Conservation (phyloP, 1,140 invertebrate species). For the Sesamia nonagrioides region DNA sequence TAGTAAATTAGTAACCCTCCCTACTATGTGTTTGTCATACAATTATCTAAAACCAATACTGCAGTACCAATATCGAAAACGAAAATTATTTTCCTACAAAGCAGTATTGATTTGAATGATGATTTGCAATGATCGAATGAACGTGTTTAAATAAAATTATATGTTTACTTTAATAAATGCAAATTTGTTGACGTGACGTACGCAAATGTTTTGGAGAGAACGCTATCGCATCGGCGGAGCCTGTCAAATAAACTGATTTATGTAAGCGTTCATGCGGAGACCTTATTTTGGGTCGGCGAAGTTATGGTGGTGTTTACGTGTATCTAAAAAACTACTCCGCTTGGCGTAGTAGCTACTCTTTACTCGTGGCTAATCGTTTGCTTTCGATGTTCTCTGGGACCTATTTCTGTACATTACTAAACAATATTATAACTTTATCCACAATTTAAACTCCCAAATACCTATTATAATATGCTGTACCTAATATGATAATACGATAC, state of each 20-base stretch:
- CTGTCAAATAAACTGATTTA: neutral
- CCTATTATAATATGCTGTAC: too few species aligned
- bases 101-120: neutral
- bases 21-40: neutral
- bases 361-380: too few species aligned
- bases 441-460: too few species aligned
- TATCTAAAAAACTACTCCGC: neutral
- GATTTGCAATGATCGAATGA: slow-evolving; percentile 15
- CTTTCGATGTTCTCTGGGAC: too few species aligned
- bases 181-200: slow-evolving; percentile 6
- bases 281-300: neutral
- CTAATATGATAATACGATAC: too few species aligned
- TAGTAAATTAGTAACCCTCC: too few species aligned
- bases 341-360: too few species aligned
- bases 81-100: neutral
- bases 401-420: too few species aligned
- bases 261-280: neutral
- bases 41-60: slow-evolving; percentile 3
- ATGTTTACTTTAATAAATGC: slow-evolving; percentile 12
- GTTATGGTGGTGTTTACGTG: neutral
- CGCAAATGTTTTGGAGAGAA: neutral
- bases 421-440: too few species aligned
- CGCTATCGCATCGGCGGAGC: neutral
- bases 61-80: neutral
- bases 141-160: slow-evolving; percentile 5